Evolutionary conservation across 2,797 vertebrate genomes (phyloP), one percentile per base, ranked within the genome.

Genomic region (Bucorvus abyssinicus): DNA sequence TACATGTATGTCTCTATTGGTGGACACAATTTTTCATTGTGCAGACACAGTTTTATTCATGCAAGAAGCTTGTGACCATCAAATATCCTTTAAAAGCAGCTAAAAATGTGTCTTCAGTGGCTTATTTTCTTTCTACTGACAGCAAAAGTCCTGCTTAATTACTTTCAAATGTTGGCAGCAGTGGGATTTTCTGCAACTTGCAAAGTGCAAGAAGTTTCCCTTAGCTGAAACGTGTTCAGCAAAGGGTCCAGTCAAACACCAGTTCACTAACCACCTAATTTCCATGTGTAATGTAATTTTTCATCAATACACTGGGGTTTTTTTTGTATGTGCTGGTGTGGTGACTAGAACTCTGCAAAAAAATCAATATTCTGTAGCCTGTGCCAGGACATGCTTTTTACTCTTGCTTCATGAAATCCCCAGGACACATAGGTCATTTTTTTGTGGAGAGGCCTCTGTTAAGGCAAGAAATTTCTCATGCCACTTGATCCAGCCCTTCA

Each of bases 91-190:
- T 70, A 63, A 73, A 89, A 82, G 7, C 82, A 77, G 70, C 34
- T 90, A 70, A 90, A 90, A 89, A 91, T 81, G 14, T 57, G 32
- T 53, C 63, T 96, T 81, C 59, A 49, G 57, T 87, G 59, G 53
- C 42, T 67, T 82, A 38, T 90, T 89, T 90, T 82, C 70, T 84
- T 89, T 74, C 40, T 20, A 74, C 22, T 52, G 38, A 80, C 70
- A 94, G 20, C 70, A 87, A 81, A 87, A 68, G 18, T 92, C 38
- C 32, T 42, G 20, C 49, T 94, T 82, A 87, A 85, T 89, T 93
- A 30, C 91, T 83, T 93, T 95, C 85, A 52, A 90, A 74, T 78
- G 32, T 65, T 93, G 86, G 45, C 85, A 87, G 56, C 38, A 57
- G 24, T 70, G 49, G 22, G 68, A 18, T 87, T 95, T 95, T 94